Percentiles rank a stretch among this genome's conserved stretches.
These are phyloP conservation scores for Ladona fulva DNA, from an alignment of 1,140 invertebrate genomes.

Conservation along the genomic window DNA sequence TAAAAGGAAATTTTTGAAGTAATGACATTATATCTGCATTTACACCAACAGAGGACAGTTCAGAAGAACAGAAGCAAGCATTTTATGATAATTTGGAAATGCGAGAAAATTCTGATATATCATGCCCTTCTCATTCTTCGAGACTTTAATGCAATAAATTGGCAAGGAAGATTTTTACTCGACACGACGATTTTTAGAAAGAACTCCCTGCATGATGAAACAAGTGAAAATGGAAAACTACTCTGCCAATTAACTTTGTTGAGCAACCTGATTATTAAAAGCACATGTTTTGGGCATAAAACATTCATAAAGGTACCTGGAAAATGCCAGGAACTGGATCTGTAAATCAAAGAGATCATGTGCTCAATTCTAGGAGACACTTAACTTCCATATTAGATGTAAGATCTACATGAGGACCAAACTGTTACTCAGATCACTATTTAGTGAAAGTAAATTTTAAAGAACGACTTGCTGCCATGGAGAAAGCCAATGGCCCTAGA, in stretches of 20 bases:
- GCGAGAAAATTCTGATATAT: not conserved
- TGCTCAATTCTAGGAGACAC: conserved; percentile 11
- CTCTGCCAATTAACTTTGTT: not conserved
- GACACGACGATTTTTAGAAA: not conserved
- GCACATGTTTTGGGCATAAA: not conserved
- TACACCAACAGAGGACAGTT: not conserved
- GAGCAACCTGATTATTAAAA: no score
- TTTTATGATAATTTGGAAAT: conserved; percentile 10
- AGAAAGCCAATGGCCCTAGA: not conserved
- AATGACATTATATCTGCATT: not conserved
- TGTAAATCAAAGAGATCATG: not conserved
- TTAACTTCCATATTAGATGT: conserved; percentile 11
- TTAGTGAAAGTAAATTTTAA: not conserved
- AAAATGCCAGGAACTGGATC: not conserved
- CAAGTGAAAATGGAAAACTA: conserved; percentile 5
- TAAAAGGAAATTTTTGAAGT: not conserved
- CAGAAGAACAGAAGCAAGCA: not conserved
- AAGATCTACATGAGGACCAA: conserved; percentile 12
- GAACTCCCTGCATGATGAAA: not conserved
- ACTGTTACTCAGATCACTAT: no score
- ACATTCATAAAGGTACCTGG: not conserved
- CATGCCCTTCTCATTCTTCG: not conserved
- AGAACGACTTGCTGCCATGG: not conserved
- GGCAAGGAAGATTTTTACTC: not conserved
- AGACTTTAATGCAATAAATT: conserved; percentile 12